A percentile compares a stretch with the other conserved stretches of the same genome.
Evolutionary conservation across 2,888 invertebrate genomes (phyloP).

Genomic region (Stegana nigrithorax): DNA sequence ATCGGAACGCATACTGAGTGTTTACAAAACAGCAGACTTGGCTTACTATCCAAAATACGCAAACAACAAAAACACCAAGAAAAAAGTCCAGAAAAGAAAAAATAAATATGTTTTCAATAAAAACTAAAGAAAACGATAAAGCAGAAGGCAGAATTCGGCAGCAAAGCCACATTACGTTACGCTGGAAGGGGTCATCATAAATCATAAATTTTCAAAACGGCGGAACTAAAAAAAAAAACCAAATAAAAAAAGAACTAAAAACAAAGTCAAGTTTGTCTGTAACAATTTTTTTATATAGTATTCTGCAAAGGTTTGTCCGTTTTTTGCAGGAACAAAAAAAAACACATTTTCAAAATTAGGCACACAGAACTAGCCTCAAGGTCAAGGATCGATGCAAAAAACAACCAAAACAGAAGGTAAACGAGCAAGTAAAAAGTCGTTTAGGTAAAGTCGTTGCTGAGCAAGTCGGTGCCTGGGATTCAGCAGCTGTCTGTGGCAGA

Average conservation of each 20-base stretch:
- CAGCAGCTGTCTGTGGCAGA: background rate
- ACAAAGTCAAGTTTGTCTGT: conserved; percentile 48
- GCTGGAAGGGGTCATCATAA: conserved; percentile 63
- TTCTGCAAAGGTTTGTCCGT: background rate
- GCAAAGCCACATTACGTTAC: no score
- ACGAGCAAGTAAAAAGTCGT: background rate
- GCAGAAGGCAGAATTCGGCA: conserved; percentile 23
- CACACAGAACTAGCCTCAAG: conserved; percentile 50
- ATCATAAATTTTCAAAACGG: conserved; percentile 62
- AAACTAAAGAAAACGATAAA: conserved; percentile 28
- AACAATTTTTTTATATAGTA: conserved; percentile 17
- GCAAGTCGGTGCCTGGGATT: no score
- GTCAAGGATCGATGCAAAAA: conserved; percentile 34
- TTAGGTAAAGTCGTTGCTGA: no score
- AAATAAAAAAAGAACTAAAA: no score
- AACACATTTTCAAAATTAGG: conserved; percentile 38
- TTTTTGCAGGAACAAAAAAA: conserved; percentile 25
- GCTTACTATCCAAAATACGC: conserved; percentile 38
- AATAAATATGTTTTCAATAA: conserved; percentile 10
- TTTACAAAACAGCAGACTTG: conserved; percentile 63
- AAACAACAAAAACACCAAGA: background rate
- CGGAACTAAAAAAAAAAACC: conserved; percentile 46
- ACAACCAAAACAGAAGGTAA: conserved; percentile 28
- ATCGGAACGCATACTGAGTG: conserved; percentile 65
- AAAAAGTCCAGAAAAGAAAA: conserved; percentile 22